phyloP scores from a whole-genome alignment of 2,797 vertebrate species.

The Oceanodroma leucorhoa region DNA sequence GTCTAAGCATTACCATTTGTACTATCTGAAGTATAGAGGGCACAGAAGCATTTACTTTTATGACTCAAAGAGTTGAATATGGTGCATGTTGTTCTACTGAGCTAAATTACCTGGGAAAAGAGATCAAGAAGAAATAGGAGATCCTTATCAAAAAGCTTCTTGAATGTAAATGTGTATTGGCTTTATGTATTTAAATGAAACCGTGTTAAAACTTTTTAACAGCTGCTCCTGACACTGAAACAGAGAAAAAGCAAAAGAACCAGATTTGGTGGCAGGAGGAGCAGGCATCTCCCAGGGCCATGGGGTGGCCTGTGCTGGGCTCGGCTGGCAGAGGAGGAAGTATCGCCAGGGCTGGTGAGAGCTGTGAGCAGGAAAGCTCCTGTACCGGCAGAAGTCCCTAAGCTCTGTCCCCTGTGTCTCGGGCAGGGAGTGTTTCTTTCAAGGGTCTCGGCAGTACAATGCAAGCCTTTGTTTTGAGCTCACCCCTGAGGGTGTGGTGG shows the following conservation, averaged over 20 bases:
- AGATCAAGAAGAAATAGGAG: not conserved
- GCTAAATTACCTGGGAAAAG: not conserved
- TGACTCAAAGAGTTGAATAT: not conserved
- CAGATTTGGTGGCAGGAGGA: not conserved
- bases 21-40: not conserved
- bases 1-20: not conserved
- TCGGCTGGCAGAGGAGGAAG: not conserved
- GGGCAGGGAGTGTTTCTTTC: not conserved
- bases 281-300: fast-evolving
- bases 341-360: not conserved
- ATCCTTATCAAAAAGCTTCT: not conserved
- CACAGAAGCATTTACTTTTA: not conserved
- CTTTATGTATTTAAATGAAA: not conserved
- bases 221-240: not conserved
- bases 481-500: not conserved
- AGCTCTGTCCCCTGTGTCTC: not conserved
- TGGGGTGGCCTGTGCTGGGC: not conserved
- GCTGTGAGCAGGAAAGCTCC: not conserved
- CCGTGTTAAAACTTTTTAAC: not conserved
- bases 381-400: not conserved
- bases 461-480: not conserved
- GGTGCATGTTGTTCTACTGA: not conserved
- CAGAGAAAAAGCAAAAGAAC: not conserved
- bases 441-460: fast-evolving
- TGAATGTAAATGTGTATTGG: not conserved